Base-by-base conservation (phyloP, 2,113 vertebrate species). In the Hippoglossus stenolepis region DNA sequence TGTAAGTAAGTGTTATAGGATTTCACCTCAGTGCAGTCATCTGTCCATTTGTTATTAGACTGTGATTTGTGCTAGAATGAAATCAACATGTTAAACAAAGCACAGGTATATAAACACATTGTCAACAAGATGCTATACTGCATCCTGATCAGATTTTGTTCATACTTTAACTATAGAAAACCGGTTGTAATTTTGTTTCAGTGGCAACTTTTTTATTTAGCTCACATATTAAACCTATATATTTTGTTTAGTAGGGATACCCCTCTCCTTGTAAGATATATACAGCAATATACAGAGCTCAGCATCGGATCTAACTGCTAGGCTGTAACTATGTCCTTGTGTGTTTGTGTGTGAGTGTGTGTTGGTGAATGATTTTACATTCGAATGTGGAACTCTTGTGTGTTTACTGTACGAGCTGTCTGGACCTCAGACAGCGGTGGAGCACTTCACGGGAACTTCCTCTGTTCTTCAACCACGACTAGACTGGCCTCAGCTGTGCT, bases 361-460 rank as follows among this genome's bases (percentile, higher is more conserved):
- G 83, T 72, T 15, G 70, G 49, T 64, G 75, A 43, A 43, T 43
- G 40, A 43, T 43, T 43, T 43, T 43, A 43, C 31, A 21, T 78
- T 79, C 77, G 78, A 64, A 51, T 77, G 68, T 73, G 65, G 31
- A 71, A 66, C 60, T 65, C 23, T 20, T 75, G 74, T 66, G 73
- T 83, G 69, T 90, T 88, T 91, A 87, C 91, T 79, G 78, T 73
- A 65, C 80, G 49, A 75, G 26, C 84, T 84, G 82, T 89, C 80
- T 91, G 71, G 21, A 60, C 71, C 58, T 80, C 85, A 87, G 78
- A 84, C 85, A 70, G 83, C 7, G 79, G 83, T 84, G 59, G 31
- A 81, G 67, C 75, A 73, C 77, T 82, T 88, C 64, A 64, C 7
- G 14, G 82, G 75, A 80, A 90, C 82, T 92, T 93, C 92, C 89